phyloP scores from a whole-genome alignment of 1,140 invertebrate genomes.

The Penaeus indicus region DNA sequence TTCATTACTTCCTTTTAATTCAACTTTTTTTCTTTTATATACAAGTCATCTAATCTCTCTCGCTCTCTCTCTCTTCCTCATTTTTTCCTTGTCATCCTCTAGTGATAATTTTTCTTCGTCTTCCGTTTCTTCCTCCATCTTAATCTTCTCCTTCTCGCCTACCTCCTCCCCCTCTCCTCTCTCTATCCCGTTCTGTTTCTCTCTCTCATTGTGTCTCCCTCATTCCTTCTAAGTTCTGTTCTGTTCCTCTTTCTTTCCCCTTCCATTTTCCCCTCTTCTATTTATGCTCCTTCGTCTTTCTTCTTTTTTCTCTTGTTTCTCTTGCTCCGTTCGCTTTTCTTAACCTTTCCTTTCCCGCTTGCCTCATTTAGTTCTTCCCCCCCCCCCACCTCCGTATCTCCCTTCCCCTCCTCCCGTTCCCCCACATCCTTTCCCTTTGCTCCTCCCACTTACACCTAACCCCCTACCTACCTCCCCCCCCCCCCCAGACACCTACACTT shows the following conservation, averaged over 20 bases:
- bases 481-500: too few relatives aligned
- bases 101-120: too few relatives aligned
- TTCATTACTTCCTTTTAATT: too few relatives aligned
- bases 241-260: neutral
- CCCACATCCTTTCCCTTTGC: neutral
- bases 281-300: neutral
- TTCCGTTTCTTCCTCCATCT: too few relatives aligned
- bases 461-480: neutral
- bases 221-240: neutral
- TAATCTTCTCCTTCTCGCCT: neutral
- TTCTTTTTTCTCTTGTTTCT: neutral
- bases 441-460: neutral
- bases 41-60: too few relatives aligned
- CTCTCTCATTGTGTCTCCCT: neutral
- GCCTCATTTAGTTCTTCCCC: neutral
- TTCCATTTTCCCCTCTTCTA: neutral
- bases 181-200: neutral
- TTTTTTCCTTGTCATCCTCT: too few relatives aligned
- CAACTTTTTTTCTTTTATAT: too few relatives aligned
- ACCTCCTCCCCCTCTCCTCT: neutral
- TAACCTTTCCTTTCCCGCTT: neutral
- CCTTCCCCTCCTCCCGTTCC: neutral
- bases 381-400: neutral
- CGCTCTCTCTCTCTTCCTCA: too few relatives aligned
- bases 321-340: neutral